Evolutionary conservation across 2,888 invertebrate species (phyloP).

Genomic region (Drosophila buzzatii): DNA sequence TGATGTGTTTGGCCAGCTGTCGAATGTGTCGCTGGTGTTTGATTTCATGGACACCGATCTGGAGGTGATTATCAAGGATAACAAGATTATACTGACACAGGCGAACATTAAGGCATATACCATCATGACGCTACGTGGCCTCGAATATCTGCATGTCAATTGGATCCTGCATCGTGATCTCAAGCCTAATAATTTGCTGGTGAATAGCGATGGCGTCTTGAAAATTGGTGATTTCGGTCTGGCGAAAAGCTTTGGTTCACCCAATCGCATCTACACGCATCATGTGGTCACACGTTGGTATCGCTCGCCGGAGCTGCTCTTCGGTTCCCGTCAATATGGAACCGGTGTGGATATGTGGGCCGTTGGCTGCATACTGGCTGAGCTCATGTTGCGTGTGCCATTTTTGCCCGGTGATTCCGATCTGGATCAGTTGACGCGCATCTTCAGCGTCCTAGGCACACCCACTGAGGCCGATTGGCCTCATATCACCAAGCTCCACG

Average conservation of each 20-base stretch:
- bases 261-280: constrained; percentile 97
- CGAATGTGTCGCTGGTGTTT: constrained; percentile 98
- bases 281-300: constrained; percentile 99
- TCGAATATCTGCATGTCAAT: constrained; percentile 98
- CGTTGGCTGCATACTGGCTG: constrained; percentile 98
- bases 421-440: constrained; percentile 97
- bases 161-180: constrained; percentile 99
- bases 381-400: constrained; percentile 95
- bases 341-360: constrained; percentile 99
- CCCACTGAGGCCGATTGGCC: too few relatives aligned
- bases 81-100: constrained; percentile 94
- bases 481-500: too few relatives aligned
- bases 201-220: constrained; percentile 95
- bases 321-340: constrained; percentile 97
- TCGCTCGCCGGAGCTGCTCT: constrained; percentile 96
- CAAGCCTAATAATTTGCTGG: constrained; percentile 99
- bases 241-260: constrained; percentile 98
- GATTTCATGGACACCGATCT: constrained; percentile 99
- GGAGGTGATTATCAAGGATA: constrained; percentile 97
- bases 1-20: constrained; percentile 99
- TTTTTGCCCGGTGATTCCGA: constrained; percentile 99
- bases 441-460: constrained; percentile 97
- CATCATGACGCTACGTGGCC: constrained; percentile 95
- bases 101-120: constrained; percentile 98
- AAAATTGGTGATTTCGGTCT: constrained; percentile 99